These are phyloP conservation scores for Eretmochelys imbricata DNA, from an alignment of 2,113 vertebrate species.

Conservation along the genomic window DNA sequence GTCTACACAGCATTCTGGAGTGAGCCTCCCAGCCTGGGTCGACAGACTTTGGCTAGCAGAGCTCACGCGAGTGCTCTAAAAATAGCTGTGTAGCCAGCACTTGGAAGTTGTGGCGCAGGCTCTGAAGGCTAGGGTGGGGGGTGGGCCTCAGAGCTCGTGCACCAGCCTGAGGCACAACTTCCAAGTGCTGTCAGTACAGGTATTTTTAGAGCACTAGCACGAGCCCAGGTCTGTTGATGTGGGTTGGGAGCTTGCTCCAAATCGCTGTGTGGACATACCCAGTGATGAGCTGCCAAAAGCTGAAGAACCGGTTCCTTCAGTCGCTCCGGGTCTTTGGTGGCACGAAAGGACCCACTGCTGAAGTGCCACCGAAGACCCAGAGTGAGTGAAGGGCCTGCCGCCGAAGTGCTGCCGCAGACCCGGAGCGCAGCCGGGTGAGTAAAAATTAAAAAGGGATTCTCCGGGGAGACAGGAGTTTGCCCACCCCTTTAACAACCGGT, in stretches of 20 bases:
- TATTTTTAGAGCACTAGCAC: background rate
- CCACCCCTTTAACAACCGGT: no score
- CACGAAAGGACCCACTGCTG: no score
- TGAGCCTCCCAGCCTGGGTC: background rate
- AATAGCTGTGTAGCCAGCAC: background rate
- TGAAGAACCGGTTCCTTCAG: no score
- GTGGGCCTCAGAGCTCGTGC: background rate
- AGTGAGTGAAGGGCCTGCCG: no score
- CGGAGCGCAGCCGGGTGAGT: no score
- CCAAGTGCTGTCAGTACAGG: background rate
- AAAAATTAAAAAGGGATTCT: no score
- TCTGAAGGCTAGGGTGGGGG: background rate
- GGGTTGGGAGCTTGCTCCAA: background rate
- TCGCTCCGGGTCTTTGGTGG: no score
- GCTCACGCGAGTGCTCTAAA: background rate
- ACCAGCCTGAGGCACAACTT: background rate
- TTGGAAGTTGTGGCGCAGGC: no score
- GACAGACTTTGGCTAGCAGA: background rate
- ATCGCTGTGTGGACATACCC: background rate
- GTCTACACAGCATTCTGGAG: background rate
- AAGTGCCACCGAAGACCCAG: no score
- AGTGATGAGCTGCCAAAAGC: no score
- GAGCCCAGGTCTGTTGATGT: background rate
- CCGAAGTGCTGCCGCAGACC: no score
- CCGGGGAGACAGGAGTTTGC: no score